phyloP scores from a whole-genome alignment of 23 tunicate species.

The Oikopleura vanhoeffeni region DNA sequence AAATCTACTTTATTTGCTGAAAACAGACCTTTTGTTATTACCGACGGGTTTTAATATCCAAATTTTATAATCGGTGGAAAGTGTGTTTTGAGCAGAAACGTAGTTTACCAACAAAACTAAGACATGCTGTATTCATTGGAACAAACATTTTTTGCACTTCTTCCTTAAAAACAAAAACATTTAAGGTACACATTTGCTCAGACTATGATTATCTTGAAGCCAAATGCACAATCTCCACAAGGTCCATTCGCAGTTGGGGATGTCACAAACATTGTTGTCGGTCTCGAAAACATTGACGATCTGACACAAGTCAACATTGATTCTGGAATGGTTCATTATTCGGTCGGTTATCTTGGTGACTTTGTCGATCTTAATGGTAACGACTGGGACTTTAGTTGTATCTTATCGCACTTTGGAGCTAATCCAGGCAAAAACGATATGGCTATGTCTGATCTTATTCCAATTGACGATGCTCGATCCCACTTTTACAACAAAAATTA shows the following conservation, averaged over 20 bases:
- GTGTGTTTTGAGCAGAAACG: no score
- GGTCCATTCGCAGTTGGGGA: background rate
- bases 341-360: background rate
- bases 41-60: no score
- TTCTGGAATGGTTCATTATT: background rate
- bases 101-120: no score
- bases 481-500: background rate
- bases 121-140: no score
- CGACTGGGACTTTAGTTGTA: background rate
- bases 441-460: background rate
- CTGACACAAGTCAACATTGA: background rate
- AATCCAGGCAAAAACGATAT: background rate
- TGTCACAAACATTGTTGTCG: background rate
- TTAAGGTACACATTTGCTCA: background rate
- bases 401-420: slow-evolving; percentile 4
- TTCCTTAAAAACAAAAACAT: no score
- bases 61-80: no score
- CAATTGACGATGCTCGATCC: no score
- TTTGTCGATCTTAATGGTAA: background rate
- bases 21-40: no score
- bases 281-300: slow-evolving; percentile 3
- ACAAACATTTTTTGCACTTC: no score
- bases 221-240: slow-evolving; percentile 6
- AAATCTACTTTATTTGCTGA: no score
- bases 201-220: background rate